Percentiles rank a stretch among this genome's conserved stretches.
phyloP scores from a whole-genome alignment of 1,140 invertebrate species.

The Caligus rogercresseyi region DNA sequence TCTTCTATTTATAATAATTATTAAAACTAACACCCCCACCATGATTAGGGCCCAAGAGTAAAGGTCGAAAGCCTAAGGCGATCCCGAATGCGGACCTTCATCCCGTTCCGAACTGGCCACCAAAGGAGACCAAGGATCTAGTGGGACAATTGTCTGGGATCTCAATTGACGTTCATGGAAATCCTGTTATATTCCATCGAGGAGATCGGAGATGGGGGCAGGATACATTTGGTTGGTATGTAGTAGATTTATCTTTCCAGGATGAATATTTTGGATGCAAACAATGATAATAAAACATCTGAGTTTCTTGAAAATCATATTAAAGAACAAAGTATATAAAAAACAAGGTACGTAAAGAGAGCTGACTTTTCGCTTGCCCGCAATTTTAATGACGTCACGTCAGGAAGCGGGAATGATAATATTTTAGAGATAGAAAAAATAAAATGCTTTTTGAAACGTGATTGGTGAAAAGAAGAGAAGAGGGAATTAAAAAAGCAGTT shows the following conservation, averaged over 20 bases:
- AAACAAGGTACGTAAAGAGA: too few species aligned
- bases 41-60: not conserved
- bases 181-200: conserved; percentile 66
- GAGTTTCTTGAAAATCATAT: too few species aligned
- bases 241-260: too few species aligned
- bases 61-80: not conserved
- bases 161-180: conserved; percentile 47
- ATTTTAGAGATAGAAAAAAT: too few species aligned
- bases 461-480: too few species aligned
- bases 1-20: not conserved
- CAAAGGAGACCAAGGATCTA: conserved; percentile 29
- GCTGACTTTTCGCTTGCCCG: too few species aligned
- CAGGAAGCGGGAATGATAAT: too few species aligned
- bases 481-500: not conserved
- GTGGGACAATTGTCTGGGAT: conserved; percentile 64
- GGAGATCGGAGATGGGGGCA: conserved; percentile 48
- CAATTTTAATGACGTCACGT: too few species aligned
- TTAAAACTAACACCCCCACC: not conserved
- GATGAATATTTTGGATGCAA: too few species aligned
- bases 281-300: too few species aligned
- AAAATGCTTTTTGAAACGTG: too few species aligned
- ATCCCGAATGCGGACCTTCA: not conserved
- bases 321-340: too few species aligned
- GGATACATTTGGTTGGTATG: conserved; percentile 18
- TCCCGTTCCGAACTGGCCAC: conserved; percentile 23